Evolutionary conservation across 2,888 invertebrate genomes (phyloP).

Genomic region (Ariolimax columbianus): DNA sequence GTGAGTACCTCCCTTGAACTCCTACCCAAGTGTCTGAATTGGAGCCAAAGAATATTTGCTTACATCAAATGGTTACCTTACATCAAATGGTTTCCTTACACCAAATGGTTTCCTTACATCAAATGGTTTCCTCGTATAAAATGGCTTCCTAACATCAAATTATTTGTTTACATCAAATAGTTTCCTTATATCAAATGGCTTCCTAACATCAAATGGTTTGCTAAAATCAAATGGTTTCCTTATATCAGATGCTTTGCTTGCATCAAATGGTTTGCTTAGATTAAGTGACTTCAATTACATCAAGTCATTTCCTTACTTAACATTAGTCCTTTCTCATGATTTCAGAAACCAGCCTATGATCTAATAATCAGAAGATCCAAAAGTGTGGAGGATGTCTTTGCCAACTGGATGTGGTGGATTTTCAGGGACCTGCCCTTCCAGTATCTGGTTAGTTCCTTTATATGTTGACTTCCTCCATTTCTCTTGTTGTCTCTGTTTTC

Average conservation of each 20-base stretch:
- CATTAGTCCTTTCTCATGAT: constrained; percentile 22
- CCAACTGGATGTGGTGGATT: constrained; percentile 99
- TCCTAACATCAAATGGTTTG: neutral
- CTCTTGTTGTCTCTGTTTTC: no score
- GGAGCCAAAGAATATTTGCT: no score
- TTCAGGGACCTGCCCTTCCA: constrained; percentile 95
- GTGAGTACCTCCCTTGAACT: no score
- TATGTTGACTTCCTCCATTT: no score
- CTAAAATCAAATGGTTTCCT: neutral
- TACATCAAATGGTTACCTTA: neutral
- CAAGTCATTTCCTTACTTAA: no score
- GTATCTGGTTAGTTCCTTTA: constrained; percentile 84
- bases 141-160: neutral
- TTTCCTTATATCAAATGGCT: neutral
- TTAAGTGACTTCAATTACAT: no score
- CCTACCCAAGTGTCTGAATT: no score
- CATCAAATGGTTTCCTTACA: neutral
- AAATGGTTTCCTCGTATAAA: neutral
- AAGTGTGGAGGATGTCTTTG: constrained; percentile 90
- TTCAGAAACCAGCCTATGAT: constrained; percentile 79
- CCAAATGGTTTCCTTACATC: neutral
- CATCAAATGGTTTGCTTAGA: neutral
- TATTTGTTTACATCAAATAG: neutral
- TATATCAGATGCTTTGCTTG: neutral
- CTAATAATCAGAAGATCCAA: constrained; percentile 74